Evolutionary conservation across 2,113 vertebrate genomes (phyloP), one percentile per base, ranked within the genome.

Genomic region (Pseudorasbora parva): DNA sequence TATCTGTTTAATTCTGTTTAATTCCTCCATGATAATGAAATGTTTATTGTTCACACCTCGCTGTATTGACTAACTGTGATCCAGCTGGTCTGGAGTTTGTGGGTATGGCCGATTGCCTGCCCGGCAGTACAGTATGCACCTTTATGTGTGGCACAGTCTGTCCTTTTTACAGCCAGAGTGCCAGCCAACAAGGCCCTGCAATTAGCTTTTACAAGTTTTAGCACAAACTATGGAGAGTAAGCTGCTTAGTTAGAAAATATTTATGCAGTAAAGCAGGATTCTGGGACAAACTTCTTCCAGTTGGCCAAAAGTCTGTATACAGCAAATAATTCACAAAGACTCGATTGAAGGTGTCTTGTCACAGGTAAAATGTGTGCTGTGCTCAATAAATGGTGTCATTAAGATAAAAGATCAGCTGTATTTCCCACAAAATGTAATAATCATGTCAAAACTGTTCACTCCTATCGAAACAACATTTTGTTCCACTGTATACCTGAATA

Each of bases 171-270:
- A 87, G 88, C 90, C 92, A 89, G 81, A 84, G 84, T 89, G 90
- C 89, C 90, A 25, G 86, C 88, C 88, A 87, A 81, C 75, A 91
- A 91, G 89, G 84, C 85, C 87, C 88, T 88, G 89, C 91, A 91
- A 91, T 93, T 93, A 90, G 82, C 72, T 91, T 94, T 93, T 92
- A 93, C 89, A 91, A 90, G 91, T 86, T 90, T 90, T 90, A 79
- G 92, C 88, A 92, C 86, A 91, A 83, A 92, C 89, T 84, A 90
- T 86, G 89, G 88, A 86, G 90, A 89, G 82, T 71, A 87, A 90
- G 91, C 90, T 84, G 10, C 56, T 80, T 73, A 72, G 82, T 86
- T 91, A 88, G 88, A 88, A 85, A 80, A 80, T 89, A 85, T 92
- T 91, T 90, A 89, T 85, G 79, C 81, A 89, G 85, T 89, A 89